Evolutionary conservation across 2,113 vertebrate genomes (phyloP).

Genomic region (Marmota monax): DNA sequence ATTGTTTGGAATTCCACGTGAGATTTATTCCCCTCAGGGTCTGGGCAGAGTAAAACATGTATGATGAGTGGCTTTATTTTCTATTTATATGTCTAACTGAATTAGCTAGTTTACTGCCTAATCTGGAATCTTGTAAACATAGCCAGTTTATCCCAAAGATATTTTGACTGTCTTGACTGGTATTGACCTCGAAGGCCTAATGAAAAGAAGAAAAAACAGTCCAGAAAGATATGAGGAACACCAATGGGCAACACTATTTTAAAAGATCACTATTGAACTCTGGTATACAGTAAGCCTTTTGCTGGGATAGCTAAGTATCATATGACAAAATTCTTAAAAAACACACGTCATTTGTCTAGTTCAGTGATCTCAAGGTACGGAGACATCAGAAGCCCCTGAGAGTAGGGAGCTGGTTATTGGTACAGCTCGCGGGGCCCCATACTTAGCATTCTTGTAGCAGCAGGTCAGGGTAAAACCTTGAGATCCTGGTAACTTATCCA

Average conservation of each 20-base stretch:
- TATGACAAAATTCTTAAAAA: not conserved
- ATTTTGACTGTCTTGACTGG: not conserved
- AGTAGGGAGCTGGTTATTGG: no score
- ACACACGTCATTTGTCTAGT: not conserved
- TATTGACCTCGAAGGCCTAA: not conserved
- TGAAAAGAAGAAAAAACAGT: not conserved
- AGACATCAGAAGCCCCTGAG: not conserved
- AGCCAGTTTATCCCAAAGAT: not conserved
- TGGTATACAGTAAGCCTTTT: not conserved
- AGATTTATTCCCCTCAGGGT: not conserved
- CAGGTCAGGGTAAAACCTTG: not conserved
- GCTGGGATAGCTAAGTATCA: accelerated
- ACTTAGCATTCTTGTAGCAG: not conserved
- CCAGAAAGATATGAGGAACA: not conserved
- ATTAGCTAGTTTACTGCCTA: not conserved
- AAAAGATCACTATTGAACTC: not conserved
- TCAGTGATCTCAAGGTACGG: not conserved
- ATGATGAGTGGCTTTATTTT: not conserved
- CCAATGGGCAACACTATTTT: not conserved
- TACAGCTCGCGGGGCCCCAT: no score
- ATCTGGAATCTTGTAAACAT: not conserved
- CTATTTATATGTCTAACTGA: not conserved
- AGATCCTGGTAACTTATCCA: not conserved
- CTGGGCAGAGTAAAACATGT: not conserved
- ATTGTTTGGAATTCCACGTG: not conserved